Percentiles rank a stretch among this genome's conserved stretches.
Conservation (phyloP, 2,797 vertebrate genomes). For the Coranthus polyacanthus region DNA sequence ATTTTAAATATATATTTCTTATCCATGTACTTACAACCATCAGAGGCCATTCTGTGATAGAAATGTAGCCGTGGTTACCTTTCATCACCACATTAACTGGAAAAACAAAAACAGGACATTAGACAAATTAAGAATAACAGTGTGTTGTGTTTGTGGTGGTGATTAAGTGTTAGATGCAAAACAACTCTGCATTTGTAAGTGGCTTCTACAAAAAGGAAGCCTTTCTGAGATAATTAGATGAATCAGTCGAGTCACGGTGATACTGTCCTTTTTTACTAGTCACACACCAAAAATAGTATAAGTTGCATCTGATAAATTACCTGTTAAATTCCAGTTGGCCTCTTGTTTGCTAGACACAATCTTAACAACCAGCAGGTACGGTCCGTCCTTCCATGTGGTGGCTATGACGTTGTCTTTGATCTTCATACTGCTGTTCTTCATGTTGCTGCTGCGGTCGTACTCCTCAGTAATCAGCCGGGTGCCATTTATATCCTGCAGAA, state of each 20-base stretch:
- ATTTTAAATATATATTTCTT: not conserved
- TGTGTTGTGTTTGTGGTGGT: too few species aligned
- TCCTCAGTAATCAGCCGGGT: slow-evolving; percentile 75
- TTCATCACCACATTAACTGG: slow-evolving; percentile 88
- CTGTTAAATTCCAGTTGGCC: slow-evolving; percentile 87
- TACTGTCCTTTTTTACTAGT: not conserved
- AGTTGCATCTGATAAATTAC: slow-evolving; percentile 62
- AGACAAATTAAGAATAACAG: slow-evolving; percentile 15
- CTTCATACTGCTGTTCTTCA: slow-evolving; percentile 39
- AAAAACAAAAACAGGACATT: slow-evolving; percentile 45
- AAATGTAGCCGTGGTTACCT: slow-evolving; percentile 90
- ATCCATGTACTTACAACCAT: slow-evolving; percentile 88
- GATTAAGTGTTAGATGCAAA: not conserved
- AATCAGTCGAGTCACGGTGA: not conserved
- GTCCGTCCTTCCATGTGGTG: slow-evolving; percentile 90
- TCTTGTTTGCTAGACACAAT: slow-evolving; percentile 77
- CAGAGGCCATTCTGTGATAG: slow-evolving; percentile 91
- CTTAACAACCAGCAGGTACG: slow-evolving; percentile 87
- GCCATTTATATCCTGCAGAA: slow-evolving; percentile 68
- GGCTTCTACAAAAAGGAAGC: not conserved
- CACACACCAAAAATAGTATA: not conserved
- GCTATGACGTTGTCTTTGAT: slow-evolving; percentile 83
- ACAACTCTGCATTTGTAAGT: not conserved
- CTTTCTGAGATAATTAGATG: too few species aligned
- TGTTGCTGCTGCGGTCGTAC: slow-evolving; percentile 43